Percentiles rank a stretch among this genome's conserved stretches.
phyloP scores from a whole-genome alignment of 1,140 invertebrate species.

The Drosophila oshimai region DNA sequence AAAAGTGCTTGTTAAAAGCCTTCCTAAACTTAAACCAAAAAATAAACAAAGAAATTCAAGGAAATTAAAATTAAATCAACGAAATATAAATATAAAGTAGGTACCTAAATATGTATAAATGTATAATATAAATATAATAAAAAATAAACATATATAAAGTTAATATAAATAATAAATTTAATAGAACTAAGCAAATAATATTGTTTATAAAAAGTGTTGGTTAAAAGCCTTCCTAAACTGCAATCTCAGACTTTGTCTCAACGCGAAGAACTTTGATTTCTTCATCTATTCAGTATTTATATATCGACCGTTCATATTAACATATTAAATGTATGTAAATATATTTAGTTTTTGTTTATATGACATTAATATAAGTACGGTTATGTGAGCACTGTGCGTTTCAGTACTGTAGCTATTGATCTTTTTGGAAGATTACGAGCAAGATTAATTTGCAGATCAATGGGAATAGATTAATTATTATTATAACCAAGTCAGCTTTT shows the following conservation, averaged over 20 bases:
- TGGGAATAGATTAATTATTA: neutral
- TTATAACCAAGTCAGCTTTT: neutral
- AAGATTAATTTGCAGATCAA: too few relatives aligned
- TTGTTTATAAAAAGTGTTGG: neutral
- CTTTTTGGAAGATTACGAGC: neutral
- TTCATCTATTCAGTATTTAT: slow-evolving; percentile 6
- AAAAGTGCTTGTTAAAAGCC: slow-evolving; percentile 12
- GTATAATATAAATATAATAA: neutral
- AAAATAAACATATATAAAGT: neutral
- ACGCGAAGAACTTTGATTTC: slow-evolving; percentile 18
- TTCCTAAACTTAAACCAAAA: slow-evolving; percentile 14
- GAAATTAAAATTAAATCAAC: slow-evolving; percentile 13
- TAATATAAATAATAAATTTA: neutral
- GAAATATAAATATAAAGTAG: slow-evolving; percentile 1
- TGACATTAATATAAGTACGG: slow-evolving; percentile 1
- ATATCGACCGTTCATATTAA: too few relatives aligned
- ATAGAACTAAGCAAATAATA: too few relatives aligned
- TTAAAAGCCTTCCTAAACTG: slow-evolving; percentile 25
- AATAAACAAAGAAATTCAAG: slow-evolving; percentile 1
- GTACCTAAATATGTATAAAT: neutral
- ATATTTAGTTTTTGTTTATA: neutral
- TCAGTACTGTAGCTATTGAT: neutral
- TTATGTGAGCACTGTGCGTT: neutral
- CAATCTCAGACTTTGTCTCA: slow-evolving; percentile 60
- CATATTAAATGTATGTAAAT: slow-evolving; percentile 5